Percentiles rank a stretch among this genome's conserved stretches.
phyloP scores from a whole-genome alignment of 2,113 vertebrate species.

The Sinocyclocheilus rhinocerous region DNA sequence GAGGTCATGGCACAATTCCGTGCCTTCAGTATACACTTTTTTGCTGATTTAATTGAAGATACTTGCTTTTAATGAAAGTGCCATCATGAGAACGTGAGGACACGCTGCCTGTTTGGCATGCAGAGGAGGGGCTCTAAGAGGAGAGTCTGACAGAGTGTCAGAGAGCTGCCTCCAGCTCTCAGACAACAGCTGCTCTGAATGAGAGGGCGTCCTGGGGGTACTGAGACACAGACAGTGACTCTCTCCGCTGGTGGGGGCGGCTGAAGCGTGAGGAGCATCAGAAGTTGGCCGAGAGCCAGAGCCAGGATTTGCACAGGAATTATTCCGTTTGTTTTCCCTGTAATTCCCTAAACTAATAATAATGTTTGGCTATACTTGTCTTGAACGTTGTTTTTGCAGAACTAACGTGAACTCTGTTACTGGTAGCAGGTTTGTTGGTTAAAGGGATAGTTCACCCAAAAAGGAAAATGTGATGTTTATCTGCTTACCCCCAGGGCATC shows the following conservation, averaged over 20 bases:
- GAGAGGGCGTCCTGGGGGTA: constrained; percentile 51
- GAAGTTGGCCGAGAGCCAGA: constrained; percentile 44
- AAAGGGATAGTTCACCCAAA: too few species aligned
- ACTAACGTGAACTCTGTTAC: neutral
- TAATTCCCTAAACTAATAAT: neutral
- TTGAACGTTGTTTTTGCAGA: neutral
- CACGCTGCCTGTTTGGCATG: constrained; percentile 30
- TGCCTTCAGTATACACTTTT: constrained; percentile 4
- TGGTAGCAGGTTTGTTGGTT: neutral
- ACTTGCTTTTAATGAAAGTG: constrained; percentile 32
- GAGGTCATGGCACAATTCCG: neutral
- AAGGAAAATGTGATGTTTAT: too few species aligned
- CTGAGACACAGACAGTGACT: constrained; percentile 52
- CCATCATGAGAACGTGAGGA: neutral
- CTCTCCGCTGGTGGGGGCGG: constrained; percentile 31
- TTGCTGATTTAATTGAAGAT: constrained; percentile 35
- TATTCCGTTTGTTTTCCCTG: neutral
- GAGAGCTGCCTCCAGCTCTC: constrained; percentile 44
- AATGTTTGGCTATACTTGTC: neutral
- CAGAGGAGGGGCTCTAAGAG: constrained; percentile 20
- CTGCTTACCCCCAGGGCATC: too few species aligned
- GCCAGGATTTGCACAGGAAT: constrained; percentile 21
- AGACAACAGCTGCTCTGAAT: constrained; percentile 59
- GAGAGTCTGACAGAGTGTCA: constrained; percentile 45
- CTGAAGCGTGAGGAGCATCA: constrained; percentile 47